These are phyloP conservation scores for Onchidella celtica DNA, from an alignment of 2,888 invertebrate genomes.

Conservation along the genomic window DNA sequence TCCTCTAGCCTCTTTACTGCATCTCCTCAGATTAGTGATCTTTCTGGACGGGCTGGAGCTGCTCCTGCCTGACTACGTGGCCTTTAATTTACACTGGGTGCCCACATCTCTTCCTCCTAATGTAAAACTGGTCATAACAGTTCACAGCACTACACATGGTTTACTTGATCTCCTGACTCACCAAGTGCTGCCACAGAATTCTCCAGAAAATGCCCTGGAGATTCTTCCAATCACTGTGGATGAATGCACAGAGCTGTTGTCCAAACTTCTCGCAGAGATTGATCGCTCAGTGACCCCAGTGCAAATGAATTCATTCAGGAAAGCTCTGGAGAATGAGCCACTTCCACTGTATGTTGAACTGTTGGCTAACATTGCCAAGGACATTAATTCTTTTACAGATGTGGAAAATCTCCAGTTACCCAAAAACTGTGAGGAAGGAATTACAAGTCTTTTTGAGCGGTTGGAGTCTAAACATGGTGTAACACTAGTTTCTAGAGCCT, in stretches of 20 bases:
- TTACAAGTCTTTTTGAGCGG: slow-evolving; percentile 65
- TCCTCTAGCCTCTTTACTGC: too few relatives aligned
- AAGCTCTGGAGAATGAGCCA: slow-evolving; percentile 64
- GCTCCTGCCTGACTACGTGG: slow-evolving; percentile 64
- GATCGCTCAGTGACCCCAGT: slow-evolving; percentile 57
- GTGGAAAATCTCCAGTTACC: slow-evolving; percentile 56
- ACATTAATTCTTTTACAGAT: slow-evolving; percentile 59
- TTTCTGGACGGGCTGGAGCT: slow-evolving; percentile 68
- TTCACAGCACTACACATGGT: slow-evolving; percentile 58
- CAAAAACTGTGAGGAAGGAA: slow-evolving; percentile 58
- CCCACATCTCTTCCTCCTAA: slow-evolving; percentile 70
- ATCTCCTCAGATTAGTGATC: slow-evolving; percentile 64
- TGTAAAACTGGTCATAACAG: slow-evolving; percentile 74
- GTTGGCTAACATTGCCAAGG: slow-evolving; percentile 62
- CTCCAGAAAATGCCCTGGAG: slow-evolving; percentile 53
- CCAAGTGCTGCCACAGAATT: slow-evolving; percentile 49
- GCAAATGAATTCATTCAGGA: slow-evolving; percentile 64
- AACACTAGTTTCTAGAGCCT: slow-evolving; percentile 63
- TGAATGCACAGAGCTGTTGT: slow-evolving; percentile 59
- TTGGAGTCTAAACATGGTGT: slow-evolving; percentile 72
- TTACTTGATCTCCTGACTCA: slow-evolving; percentile 61
- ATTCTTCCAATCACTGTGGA: slow-evolving; percentile 53
- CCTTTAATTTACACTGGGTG: slow-evolving; percentile 73
- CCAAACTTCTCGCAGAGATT: slow-evolving; percentile 50
- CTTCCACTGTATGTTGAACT: slow-evolving; percentile 71